phyloP scores from a whole-genome alignment of 2,888 invertebrate species.

The Drymonia ruficornis region DNA sequence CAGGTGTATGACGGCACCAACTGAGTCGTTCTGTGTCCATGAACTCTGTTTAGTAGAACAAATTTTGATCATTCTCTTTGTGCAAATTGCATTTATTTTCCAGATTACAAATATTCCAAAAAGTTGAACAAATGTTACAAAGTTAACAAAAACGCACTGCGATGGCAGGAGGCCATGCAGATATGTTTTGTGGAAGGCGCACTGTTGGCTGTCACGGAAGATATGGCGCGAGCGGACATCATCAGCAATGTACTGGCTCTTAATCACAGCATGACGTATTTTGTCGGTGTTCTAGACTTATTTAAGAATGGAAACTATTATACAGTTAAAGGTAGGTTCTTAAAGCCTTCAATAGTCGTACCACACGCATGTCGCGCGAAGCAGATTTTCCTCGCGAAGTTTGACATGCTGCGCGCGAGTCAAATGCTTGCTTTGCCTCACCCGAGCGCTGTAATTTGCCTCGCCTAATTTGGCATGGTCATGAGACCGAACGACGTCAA shows the following conservation, averaged over 20 bases:
- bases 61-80: too few species aligned
- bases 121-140: not conserved
- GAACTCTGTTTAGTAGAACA: too few species aligned
- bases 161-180: not conserved
- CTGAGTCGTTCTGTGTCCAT: too few species aligned
- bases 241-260: not conserved
- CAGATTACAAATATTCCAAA: not conserved
- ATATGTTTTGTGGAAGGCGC: not conserved
- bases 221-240: not conserved
- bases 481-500: too few species aligned
- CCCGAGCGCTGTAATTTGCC: too few species aligned
- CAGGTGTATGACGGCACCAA: too few species aligned
- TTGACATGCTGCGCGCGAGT: too few species aligned
- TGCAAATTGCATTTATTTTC: not conserved
- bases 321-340: not conserved
- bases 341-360: too few species aligned
- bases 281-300: not conserved
- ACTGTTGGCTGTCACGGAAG: not conserved
- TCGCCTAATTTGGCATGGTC: too few species aligned
- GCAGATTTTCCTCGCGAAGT: too few species aligned
- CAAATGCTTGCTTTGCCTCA: too few species aligned
- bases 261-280: not conserved
- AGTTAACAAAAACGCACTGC: not conserved
- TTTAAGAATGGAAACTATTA: not conserved
- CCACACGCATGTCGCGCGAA: too few species aligned